Evolutionary conservation across 1,140 invertebrate genomes (phyloP).

Genomic region (Drosophila novamexicana): DNA sequence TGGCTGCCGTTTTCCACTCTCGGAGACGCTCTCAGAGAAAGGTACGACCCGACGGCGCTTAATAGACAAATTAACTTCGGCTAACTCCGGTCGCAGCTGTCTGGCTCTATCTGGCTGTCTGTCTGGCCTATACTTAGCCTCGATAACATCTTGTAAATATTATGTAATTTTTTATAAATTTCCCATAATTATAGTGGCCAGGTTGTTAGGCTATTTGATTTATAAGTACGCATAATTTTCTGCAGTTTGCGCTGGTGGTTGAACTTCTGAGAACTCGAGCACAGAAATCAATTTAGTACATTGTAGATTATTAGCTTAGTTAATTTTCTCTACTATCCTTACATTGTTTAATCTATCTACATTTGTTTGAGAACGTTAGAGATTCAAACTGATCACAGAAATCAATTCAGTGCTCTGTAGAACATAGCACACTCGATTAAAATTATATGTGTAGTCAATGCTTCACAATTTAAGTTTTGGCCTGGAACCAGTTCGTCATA

Average conservation of each 20-base stretch:
- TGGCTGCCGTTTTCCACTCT: slow-evolving; percentile 35
- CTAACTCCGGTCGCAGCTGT: slow-evolving; percentile 41
- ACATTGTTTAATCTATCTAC: neutral
- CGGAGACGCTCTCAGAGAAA: slow-evolving; percentile 15
- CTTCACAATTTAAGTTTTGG: no score
- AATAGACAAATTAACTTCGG: slow-evolving; percentile 77
- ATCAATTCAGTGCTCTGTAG: no score
- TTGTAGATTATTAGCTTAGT: neutral
- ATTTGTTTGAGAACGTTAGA: neutral
- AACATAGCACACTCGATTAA: no score
- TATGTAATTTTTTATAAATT: slow-evolving; percentile 80
- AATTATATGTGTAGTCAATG: no score
- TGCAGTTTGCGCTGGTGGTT: slow-evolving; percentile 53
- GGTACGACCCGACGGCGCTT: slow-evolving; percentile 47
- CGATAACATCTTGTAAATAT: slow-evolving; percentile 82
- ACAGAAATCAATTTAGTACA: slow-evolving; percentile 31
- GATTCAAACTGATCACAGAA: neutral
- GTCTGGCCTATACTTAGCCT: slow-evolving; percentile 47
- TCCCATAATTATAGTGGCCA: slow-evolving; percentile 70
- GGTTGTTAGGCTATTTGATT: slow-evolving; percentile 75
- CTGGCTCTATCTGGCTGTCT: slow-evolving; percentile 25
- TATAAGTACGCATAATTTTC: slow-evolving; percentile 68
- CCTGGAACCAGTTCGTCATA: no score
- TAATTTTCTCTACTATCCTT: no score
- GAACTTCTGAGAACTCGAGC: slow-evolving; percentile 18